These are phyloP conservation scores for Branchinecta sandiegonensis DNA, from an alignment of 2,888 invertebrate genomes.

Conservation along the genomic window DNA sequence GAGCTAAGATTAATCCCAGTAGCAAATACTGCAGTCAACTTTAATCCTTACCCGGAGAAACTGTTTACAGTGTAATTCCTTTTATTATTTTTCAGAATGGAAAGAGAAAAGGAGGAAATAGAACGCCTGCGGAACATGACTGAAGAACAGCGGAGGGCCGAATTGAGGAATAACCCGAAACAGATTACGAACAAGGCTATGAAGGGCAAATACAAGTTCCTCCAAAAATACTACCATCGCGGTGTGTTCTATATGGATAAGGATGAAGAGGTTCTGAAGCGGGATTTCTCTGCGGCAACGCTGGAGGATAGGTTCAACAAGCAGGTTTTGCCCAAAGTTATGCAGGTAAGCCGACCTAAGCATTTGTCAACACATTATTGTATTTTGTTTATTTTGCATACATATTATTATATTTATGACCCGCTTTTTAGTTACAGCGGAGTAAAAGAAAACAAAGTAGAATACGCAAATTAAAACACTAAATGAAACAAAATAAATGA, in stretches of 20 bases:
- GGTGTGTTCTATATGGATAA: conserved; percentile 95
- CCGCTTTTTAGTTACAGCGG: too few relatives aligned
- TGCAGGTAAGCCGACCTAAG: conserved; percentile 51
- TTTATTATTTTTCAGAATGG: conserved; percentile 42
- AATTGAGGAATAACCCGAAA: conserved; percentile 79
- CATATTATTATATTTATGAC: neutral
- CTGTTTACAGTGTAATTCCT: too few relatives aligned
- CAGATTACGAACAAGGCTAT: conserved; percentile 78
- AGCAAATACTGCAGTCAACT: too few relatives aligned
- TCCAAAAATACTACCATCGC: conserved; percentile 98
- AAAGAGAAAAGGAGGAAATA: conserved; percentile 72
- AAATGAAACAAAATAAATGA: too few relatives aligned
- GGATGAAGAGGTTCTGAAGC: conserved; percentile 75
- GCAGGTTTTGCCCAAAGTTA: conserved; percentile 94
- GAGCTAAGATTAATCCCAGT: too few relatives aligned
- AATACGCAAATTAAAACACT: too few relatives aligned
- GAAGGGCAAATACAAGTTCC: conserved; percentile 97
- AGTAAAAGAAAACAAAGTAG: too few relatives aligned
- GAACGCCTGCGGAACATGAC: conserved; percentile 84
- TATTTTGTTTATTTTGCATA: conserved; percentile 12
- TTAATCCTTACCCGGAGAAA: too few relatives aligned
- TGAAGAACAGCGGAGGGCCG: conserved; percentile 86
- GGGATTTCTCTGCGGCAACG: conserved; percentile 89
- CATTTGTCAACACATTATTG: conserved; percentile 9
- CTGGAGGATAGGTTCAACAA: conserved; percentile 99